phyloP scores from a whole-genome alignment of 2,888 invertebrate species.

The Lasioglossum malachurum region DNA sequence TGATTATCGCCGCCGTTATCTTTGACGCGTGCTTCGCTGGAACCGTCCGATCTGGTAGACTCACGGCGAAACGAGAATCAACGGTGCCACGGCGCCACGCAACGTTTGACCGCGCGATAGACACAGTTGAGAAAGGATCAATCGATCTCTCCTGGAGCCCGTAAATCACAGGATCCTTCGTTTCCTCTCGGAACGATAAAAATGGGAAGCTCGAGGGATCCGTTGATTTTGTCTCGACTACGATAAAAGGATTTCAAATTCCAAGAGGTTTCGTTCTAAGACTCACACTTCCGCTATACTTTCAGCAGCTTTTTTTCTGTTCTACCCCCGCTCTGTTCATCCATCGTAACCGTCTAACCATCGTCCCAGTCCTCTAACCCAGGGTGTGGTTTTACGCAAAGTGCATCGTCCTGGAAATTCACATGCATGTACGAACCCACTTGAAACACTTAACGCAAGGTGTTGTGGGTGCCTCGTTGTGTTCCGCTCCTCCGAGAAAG shows the following conservation, averaged over 20 bases:
- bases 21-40: conserved; percentile 33
- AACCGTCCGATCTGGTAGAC: conserved; percentile 35
- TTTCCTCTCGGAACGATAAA: background rate
- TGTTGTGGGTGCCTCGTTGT: conserved; percentile 23
- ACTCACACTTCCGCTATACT: conserved; percentile 23
- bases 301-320: conserved; percentile 30
- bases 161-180: conserved; percentile 9
- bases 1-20: conserved; percentile 25
- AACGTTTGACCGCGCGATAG: conserved; percentile 5
- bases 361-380: conserved; percentile 39
- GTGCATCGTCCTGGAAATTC: conserved; percentile 32
- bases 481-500: conserved; percentile 16
- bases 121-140: conserved; percentile 1
- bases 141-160: background rate
- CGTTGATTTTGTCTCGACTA: background rate
- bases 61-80: conserved; percentile 60
- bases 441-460: conserved; percentile 42
- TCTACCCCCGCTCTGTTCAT: conserved; percentile 16
- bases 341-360: conserved; percentile 42
- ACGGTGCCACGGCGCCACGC: conserved; percentile 28
- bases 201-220: background rate
- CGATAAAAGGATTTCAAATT: background rate
- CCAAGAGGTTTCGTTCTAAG: background rate
- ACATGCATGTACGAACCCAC: conserved; percentile 55
- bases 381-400: conserved; percentile 30